Evolutionary conservation across 2,797 vertebrate species (phyloP).

Genomic region (Sebastes elongatus): DNA sequence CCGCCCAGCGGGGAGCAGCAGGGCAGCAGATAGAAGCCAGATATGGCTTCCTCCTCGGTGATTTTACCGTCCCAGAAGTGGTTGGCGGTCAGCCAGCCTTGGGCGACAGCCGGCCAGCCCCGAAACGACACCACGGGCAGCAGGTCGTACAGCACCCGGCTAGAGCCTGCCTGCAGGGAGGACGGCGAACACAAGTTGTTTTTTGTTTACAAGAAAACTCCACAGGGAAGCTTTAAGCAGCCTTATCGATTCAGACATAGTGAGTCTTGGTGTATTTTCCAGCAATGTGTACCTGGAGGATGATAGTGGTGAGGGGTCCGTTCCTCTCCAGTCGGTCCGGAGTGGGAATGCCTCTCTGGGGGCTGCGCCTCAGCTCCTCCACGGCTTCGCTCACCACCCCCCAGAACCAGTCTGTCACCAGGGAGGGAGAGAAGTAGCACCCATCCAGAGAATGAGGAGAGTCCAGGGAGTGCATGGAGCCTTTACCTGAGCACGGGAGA

Average conservation of each 20-base stretch:
- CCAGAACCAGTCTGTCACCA: constrained; percentile 90
- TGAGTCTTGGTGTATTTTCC: neutral
- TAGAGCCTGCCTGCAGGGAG: constrained; percentile 76
- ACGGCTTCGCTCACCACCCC: constrained; percentile 82
- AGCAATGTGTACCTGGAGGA: constrained; percentile 77
- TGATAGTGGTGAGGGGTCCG: constrained; percentile 86
- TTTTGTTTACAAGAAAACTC: neutral
- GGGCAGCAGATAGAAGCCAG: constrained; percentile 90
- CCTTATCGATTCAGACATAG: neutral
- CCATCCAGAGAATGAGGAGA: constrained; percentile 82
- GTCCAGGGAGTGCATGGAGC: constrained; percentile 73
- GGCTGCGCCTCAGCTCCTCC: constrained; percentile 80
- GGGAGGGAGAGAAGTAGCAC: constrained; percentile 85
- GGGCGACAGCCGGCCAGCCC: constrained; percentile 89
- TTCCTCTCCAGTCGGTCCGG: constrained; percentile 86
- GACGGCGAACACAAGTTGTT: neutral
- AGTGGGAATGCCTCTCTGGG: constrained; percentile 85
- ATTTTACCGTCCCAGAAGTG: constrained; percentile 92
- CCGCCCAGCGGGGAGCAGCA: constrained; percentile 81
- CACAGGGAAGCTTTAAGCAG: neutral
- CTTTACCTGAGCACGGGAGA: constrained; percentile 40
- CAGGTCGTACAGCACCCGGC: constrained; percentile 89
- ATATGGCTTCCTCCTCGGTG: constrained; percentile 85
- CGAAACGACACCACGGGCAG: constrained; percentile 90
- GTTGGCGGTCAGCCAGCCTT: constrained; percentile 86